phyloP scores from a whole-genome alignment of 2,113 vertebrate genomes.

The Gnathonemus longibarbis region DNA sequence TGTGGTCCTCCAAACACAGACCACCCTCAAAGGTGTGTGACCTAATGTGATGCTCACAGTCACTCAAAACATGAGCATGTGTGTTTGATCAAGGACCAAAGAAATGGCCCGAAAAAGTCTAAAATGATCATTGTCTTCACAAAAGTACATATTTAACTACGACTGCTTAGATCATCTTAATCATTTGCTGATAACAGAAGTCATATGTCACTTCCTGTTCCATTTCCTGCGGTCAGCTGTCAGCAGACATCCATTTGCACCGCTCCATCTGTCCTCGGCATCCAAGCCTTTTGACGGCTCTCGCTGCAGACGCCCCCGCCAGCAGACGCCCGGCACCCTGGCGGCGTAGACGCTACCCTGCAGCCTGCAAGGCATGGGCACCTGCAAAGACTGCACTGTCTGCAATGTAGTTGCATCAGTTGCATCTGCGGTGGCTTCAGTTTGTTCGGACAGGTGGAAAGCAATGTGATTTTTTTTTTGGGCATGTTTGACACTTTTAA shows the following conservation, averaged over 20 bases:
- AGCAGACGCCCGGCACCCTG: background rate
- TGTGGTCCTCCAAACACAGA: background rate
- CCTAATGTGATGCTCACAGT: background rate
- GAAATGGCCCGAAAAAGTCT: too few species aligned
- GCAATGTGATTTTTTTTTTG: background rate
- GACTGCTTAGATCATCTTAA: slow-evolving; percentile 25
- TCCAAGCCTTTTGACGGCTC: background rate
- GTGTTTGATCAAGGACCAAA: background rate
- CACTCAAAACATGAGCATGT: background rate
- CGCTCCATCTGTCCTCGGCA: background rate
- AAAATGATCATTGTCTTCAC: slow-evolving; percentile 56
- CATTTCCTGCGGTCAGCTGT: slow-evolving; percentile 54
- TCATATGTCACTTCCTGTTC: slow-evolving; percentile 51
- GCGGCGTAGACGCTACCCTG: background rate
- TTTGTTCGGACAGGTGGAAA: background rate
- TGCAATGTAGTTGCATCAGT: background rate
- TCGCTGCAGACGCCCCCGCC: background rate
- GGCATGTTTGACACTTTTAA: background rate
- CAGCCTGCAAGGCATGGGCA: background rate
- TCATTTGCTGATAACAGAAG: slow-evolving; percentile 59
- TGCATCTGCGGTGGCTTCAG: background rate
- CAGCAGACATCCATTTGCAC: slow-evolving; percentile 37
- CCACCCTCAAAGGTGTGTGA: background rate
- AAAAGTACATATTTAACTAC: slow-evolving; percentile 26
- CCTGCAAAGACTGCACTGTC: background rate